Base-by-base conservation (phyloP, 2,888 invertebrate genomes). In the Brachylomia viminalis region DNA sequence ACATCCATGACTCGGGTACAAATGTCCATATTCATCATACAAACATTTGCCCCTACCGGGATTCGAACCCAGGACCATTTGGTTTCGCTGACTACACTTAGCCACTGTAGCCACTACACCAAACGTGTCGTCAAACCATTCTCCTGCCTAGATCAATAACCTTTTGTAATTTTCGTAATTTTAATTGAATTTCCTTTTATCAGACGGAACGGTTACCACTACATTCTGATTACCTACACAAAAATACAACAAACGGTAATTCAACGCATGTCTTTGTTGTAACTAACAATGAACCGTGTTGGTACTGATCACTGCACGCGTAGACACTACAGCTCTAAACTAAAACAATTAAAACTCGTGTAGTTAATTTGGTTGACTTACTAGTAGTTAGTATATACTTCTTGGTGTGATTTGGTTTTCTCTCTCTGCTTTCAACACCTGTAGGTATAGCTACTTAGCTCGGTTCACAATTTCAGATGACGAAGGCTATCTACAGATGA, bases 401-500 rank as follows among this genome's bases (percentile, higher is more conserved):
- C 38, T 79, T 62, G 56, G 67, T 82, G 76, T 86, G 77, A 72
- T 74, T 77, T 87, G 71, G 61, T 65, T 76, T 73, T 69, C 62
- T 49, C 38, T 71, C 30, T 54, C 27, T n/a, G 11, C 6, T 13
- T 64, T 61, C 45, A 62, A 52, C 49, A 56, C 33, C 30, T 27
- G 1, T 13, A 38, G 27, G 6, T 52, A 33, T 33, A 17, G 27
- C 3, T 56, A 27, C 52, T 74, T 54, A 78, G 1, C 59, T 73
- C 2, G 5, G 13, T 67, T 59, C 11, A 56, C 33, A 49, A 80
- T 95, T 95, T 74, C 94, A 93, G 94, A 96, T 81, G 95, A 95
- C 65, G 96, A 97, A 75, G 97, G 97, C 33, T 98, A 98, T 90
- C 93, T 97, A 73, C 97, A 97, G 90, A 97, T 98, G 97, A 97